Percentiles rank a stretch among this genome's conserved stretches.
phyloP scores from a whole-genome alignment of 2,888 invertebrate species.

The Leucophenga maculata region DNA sequence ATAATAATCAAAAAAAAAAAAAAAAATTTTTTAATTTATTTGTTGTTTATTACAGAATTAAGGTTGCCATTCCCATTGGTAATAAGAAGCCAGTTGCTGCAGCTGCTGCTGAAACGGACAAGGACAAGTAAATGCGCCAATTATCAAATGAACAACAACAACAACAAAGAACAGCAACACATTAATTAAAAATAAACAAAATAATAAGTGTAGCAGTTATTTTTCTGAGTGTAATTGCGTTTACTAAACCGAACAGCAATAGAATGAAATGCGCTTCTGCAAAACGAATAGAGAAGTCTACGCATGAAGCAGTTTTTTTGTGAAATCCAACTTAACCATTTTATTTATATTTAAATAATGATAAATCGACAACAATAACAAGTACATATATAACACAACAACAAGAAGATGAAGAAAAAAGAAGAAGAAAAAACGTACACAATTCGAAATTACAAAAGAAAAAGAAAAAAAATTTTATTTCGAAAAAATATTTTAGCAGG shows the following conservation, averaged over 20 bases:
- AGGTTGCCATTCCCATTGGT: constrained; percentile 90
- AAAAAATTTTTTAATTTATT: constrained; percentile 18
- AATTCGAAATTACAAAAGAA: constrained; percentile 44
- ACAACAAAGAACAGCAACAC: constrained; percentile 41
- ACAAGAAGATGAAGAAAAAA: neutral
- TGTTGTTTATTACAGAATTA: constrained; percentile 78
- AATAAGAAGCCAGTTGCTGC: constrained; percentile 81
- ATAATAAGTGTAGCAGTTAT: constrained; percentile 40
- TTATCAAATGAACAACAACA: constrained; percentile 39
- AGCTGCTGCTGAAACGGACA: constrained; percentile 79
- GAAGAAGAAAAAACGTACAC: constrained; percentile 45
- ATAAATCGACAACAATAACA: constrained; percentile 28
- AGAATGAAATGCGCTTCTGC: constrained; percentile 32
- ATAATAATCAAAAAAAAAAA: no score
- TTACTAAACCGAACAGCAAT: constrained; percentile 32
- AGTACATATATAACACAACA: neutral
- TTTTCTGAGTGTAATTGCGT: constrained; percentile 11
- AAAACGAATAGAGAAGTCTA: constrained; percentile 41
- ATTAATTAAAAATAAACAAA: constrained; percentile 43
- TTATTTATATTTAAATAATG: constrained; percentile 22
- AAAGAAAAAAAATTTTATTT: neutral
- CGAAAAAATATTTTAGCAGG: constrained; percentile 48
- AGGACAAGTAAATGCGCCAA: constrained; percentile 80
- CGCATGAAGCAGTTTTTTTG: constrained; percentile 52
- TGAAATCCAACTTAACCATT: constrained; percentile 46